phyloP scores from a whole-genome alignment of 2,888 invertebrate genomes.

The Volucella bombylans region DNA sequence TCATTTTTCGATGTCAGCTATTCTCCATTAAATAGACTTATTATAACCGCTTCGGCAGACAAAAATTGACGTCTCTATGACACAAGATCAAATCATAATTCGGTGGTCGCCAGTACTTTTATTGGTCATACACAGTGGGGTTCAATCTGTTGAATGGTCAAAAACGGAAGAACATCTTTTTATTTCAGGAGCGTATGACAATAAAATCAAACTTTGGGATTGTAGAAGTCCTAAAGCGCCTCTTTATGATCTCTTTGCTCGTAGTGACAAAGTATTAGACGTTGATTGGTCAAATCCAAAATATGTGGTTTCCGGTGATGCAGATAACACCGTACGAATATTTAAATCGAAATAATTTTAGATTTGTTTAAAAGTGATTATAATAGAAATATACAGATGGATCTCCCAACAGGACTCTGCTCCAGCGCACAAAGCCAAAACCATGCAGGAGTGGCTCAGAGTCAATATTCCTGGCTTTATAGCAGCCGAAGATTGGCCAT shows the following conservation, averaged over 20 bases:
- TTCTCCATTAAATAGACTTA: constrained; percentile 88
- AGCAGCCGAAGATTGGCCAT: too few species aligned
- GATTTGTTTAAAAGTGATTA: constrained; percentile 14
- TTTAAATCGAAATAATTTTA: constrained; percentile 85
- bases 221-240: constrained; percentile 95
- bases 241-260: constrained; percentile 95
- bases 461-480: too few species aligned
- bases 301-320: constrained; percentile 94
- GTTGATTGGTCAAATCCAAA: constrained; percentile 96
- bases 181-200: constrained; percentile 96
- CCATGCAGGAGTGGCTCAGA: too few species aligned
- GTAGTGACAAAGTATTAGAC: constrained; percentile 95
- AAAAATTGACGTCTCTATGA: constrained; percentile 95
- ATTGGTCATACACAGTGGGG: constrained; percentile 94
- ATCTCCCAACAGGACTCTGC: too few species aligned
- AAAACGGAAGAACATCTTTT: constrained; percentile 91
- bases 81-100: constrained; percentile 92
- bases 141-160: constrained; percentile 95
- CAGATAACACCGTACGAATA: constrained; percentile 95
- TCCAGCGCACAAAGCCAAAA: too few species aligned
- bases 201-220: constrained; percentile 97
- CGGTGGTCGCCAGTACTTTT: constrained; percentile 93
- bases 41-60: constrained; percentile 95
- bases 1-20: constrained; percentile 94
- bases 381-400: too few species aligned